phyloP scores from a whole-genome alignment of 2,113 vertebrate species.

The Erpornis zantholeuca region DNA sequence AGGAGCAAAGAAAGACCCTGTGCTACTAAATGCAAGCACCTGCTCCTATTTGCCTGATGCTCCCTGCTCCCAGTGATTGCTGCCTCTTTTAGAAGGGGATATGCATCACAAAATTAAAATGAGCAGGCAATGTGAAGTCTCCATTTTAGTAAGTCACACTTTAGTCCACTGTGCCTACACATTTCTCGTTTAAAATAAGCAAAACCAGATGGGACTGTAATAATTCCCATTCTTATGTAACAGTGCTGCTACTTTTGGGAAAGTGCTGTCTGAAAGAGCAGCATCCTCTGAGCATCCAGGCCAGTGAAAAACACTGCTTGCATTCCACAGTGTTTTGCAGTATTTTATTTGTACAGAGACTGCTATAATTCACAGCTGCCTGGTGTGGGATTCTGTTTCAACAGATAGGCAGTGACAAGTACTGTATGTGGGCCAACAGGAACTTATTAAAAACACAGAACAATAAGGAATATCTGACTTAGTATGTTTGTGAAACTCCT shows the following conservation, averaged over 20 bases:
- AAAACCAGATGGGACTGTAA: constrained; percentile 23
- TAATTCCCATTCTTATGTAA: constrained; percentile 1
- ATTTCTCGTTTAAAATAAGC: constrained; percentile 3
- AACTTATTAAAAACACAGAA: constrained; percentile 40
- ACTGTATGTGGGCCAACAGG: not conserved
- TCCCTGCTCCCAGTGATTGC: not conserved
- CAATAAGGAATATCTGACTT: not conserved
- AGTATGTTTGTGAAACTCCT: constrained; percentile 3
- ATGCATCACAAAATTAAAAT: constrained; percentile 31
- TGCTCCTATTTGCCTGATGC: not conserved
- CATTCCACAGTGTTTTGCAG: not conserved
- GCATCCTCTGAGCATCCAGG: not conserved
- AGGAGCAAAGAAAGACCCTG: not conserved
- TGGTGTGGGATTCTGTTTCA: not conserved
- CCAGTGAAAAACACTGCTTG: not conserved
- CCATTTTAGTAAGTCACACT: constrained; percentile 7
- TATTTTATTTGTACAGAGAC: not conserved
- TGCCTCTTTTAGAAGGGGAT: not conserved
- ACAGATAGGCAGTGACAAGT: not conserved
- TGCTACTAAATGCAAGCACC: not conserved
- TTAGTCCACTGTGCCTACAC: not conserved
- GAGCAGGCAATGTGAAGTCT: not conserved
- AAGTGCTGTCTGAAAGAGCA: not conserved
- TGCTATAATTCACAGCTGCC: not conserved
- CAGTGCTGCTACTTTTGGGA: not conserved